phyloP scores from a whole-genome alignment of 2,113 vertebrate genomes.

The Capra hircus region DNA sequence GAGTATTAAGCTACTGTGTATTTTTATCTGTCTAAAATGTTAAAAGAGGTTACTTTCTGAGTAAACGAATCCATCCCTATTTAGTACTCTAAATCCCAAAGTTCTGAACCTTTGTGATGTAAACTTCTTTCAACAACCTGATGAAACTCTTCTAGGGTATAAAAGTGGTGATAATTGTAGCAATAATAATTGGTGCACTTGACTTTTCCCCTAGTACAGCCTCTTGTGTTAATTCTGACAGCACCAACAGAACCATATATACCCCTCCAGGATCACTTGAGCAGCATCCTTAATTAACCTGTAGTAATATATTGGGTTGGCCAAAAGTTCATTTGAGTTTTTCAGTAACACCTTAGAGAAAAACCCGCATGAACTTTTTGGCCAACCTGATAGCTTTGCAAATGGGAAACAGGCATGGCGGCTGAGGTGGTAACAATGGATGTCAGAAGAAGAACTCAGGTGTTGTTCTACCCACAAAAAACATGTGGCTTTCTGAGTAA shows the following conservation, averaged over 20 bases:
- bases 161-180: neutral
- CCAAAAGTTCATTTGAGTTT: neutral
- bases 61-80: neutral
- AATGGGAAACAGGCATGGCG: neutral
- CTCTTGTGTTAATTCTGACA: neutral
- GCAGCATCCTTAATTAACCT: neutral
- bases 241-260: neutral
- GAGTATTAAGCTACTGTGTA: neutral
- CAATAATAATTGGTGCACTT: neutral
- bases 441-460: neutral
- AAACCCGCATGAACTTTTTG: neutral
- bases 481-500: neutral
- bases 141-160: neutral
- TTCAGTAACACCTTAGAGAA: neutral
- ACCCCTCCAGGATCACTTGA: neutral
- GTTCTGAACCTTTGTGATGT: neutral
- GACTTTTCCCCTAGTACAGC: neutral
- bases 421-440: neutral
- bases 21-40: constrained; percentile 1
- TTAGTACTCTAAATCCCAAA: neutral
- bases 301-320: neutral
- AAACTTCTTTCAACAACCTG: neutral
- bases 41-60: neutral
- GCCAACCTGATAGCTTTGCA: neutral
- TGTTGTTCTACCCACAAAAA: neutral